These are phyloP conservation scores for Acyrthosiphon pisum DNA, from an alignment of 1,140 invertebrate genomes.

Conservation along the genomic window DNA sequence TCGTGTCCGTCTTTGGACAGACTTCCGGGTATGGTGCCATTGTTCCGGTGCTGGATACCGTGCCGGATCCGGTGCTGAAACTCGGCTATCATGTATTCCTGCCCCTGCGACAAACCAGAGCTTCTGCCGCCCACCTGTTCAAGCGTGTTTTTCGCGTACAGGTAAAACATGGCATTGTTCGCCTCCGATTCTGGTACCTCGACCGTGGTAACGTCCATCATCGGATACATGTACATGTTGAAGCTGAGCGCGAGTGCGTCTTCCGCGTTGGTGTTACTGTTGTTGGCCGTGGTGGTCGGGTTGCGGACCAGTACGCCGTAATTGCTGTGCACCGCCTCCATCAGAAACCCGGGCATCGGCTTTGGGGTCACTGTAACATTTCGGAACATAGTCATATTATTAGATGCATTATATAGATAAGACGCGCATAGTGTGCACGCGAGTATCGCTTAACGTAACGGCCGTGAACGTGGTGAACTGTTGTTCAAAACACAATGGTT, in stretches of 20 bases:
- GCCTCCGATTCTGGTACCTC: slow-evolving; percentile 59
- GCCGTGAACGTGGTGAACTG: background rate
- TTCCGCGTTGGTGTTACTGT: background rate
- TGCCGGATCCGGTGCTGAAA: slow-evolving; percentile 18
- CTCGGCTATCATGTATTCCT: background rate
- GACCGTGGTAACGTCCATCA: slow-evolving; percentile 60
- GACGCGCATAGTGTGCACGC: background rate
- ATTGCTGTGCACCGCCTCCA: background rate
- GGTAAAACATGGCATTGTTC: slow-evolving; percentile 48
- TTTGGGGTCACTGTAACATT: slow-evolving; percentile 54
- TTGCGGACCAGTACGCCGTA: background rate
- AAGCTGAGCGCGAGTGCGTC: slow-evolving; percentile 58
- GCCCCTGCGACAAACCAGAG: background rate
- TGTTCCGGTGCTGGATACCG: background rate
- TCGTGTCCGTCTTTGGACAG: background rate
- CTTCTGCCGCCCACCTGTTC: slow-evolving; percentile 2
- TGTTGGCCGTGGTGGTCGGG: background rate
- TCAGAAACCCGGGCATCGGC: slow-evolving; percentile 31
- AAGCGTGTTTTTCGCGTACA: slow-evolving; percentile 56
- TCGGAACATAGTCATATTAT: background rate
- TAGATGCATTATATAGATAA: background rate
- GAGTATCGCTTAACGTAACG: too few relatives aligned
- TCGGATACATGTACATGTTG: slow-evolving; percentile 58
- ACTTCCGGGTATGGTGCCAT: background rate
- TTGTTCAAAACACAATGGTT: background rate